phyloP scores from a whole-genome alignment of 2,797 vertebrate genomes.

The Tadarida brasiliensis region DNA sequence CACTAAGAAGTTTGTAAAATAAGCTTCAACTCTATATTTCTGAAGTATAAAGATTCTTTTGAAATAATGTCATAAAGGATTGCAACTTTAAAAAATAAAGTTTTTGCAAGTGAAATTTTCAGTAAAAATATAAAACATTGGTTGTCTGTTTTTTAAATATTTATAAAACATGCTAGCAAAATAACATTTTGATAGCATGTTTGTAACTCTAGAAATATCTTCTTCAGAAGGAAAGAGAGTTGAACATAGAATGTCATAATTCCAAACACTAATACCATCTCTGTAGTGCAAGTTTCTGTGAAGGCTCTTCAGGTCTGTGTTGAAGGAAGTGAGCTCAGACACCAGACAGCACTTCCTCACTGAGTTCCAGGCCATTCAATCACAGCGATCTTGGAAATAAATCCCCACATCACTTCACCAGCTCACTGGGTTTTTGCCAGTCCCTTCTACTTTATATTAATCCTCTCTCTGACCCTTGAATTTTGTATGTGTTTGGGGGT shows the following conservation, averaged over 20 bases:
- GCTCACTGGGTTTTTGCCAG: neutral
- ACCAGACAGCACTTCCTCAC: neutral
- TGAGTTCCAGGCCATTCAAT: neutral
- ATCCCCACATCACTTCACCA: neutral
- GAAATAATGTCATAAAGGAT: constrained; percentile 26
- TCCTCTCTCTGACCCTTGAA: neutral
- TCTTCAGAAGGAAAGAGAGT: neutral
- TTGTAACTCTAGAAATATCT: neutral
- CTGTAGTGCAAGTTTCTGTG: neutral
- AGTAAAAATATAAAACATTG: neutral
- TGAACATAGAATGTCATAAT: neutral
- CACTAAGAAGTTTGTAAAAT: neutral
- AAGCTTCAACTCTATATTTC: neutral
- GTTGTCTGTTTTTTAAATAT: neutral
- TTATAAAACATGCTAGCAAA: neutral
- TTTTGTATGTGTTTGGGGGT: neutral
- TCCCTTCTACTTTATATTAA: neutral
- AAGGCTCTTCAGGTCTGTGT: neutral
- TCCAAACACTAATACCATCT: neutral
- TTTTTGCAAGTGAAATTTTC: neutral
- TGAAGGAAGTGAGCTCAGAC: neutral
- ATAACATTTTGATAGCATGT: neutral
- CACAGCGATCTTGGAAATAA: neutral
- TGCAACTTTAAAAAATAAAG: neutral
- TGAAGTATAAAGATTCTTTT: neutral